Evolutionary conservation across 2,113 vertebrate genomes (phyloP).

Genomic region (Glaucidium brasilianum): DNA sequence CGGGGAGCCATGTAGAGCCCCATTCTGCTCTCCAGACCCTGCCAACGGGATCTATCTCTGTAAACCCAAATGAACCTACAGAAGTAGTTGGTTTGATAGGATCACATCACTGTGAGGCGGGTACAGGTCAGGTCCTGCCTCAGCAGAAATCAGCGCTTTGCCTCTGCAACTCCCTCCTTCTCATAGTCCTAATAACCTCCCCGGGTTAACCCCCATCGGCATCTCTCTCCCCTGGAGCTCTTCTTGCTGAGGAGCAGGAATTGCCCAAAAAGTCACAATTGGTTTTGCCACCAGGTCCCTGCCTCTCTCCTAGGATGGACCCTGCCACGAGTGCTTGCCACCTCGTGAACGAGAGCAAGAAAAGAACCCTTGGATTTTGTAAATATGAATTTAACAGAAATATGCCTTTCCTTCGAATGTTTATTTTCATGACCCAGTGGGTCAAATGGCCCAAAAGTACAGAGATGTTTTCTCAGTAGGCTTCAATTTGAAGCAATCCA

Average conservation of each 20-base stretch:
- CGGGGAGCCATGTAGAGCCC: neutral
- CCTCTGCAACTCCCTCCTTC: neutral
- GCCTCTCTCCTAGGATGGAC: too few species aligned
- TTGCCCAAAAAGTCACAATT: neutral
- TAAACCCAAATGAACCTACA: neutral
- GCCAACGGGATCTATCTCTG: neutral
- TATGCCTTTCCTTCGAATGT: neutral
- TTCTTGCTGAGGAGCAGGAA: neutral
- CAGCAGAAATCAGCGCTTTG: neutral
- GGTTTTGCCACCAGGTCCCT: neutral
- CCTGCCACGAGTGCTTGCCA: rapidly evolving
- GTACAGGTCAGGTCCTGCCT: neutral
- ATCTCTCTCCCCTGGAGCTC: neutral
- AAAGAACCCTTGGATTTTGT: rapidly evolving
- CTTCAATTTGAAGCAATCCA: neutral
- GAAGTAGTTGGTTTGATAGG: neutral
- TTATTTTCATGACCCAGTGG: neutral
- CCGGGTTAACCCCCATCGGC: too few species aligned
- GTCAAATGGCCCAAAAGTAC: neutral
- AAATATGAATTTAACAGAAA: neutral
- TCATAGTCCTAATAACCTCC: neutral
- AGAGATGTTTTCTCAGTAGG: constrained; percentile 26
- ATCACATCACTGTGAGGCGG: rapidly evolving
- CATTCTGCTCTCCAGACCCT: neutral
- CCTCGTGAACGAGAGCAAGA: rapidly evolving